These are phyloP conservation scores for Tichodroma muraria DNA, from an alignment of 2,113 vertebrate species.

Conservation along the genomic window DNA sequence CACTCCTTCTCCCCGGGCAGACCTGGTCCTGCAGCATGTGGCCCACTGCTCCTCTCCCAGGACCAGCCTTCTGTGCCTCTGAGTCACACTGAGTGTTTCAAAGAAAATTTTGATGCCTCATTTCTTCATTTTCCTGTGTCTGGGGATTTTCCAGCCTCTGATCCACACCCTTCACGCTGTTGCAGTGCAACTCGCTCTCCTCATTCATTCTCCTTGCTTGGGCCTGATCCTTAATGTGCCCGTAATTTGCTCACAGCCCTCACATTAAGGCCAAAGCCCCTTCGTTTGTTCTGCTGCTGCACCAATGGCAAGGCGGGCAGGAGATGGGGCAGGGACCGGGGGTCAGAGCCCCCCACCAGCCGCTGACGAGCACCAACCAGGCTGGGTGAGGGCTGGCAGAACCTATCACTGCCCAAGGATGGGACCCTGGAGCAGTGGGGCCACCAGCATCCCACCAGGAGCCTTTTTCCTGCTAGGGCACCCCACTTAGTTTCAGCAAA, in stretches of 20 bases:
- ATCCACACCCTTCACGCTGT: not conserved
- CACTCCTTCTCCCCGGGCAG: not conserved
- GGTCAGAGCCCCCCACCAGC: not conserved
- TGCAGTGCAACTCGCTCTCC: not conserved
- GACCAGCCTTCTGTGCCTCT: not conserved
- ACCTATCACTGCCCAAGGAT: not conserved
- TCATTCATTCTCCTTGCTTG: not conserved
- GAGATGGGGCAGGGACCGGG: not conserved
- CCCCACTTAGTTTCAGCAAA: fast-evolving
- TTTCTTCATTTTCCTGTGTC: not conserved
- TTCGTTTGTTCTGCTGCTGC: not conserved
- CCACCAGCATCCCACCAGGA: not conserved
- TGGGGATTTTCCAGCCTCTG: constrained; percentile 18
- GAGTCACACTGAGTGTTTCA: not conserved
- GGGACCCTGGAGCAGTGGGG: not conserved
- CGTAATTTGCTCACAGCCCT: not conserved
- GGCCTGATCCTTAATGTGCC: not conserved
- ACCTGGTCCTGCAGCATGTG: fast-evolving
- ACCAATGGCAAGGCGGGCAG: not conserved
- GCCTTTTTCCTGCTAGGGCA: not conserved
- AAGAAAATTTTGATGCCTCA: not conserved
- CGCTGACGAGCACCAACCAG: not conserved
- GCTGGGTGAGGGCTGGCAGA: not conserved
- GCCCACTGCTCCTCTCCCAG: not conserved
- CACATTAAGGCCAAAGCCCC: not conserved